Conservation (phyloP, 2,113 vertebrate genomes). For the Hippocampus comes region DNA sequence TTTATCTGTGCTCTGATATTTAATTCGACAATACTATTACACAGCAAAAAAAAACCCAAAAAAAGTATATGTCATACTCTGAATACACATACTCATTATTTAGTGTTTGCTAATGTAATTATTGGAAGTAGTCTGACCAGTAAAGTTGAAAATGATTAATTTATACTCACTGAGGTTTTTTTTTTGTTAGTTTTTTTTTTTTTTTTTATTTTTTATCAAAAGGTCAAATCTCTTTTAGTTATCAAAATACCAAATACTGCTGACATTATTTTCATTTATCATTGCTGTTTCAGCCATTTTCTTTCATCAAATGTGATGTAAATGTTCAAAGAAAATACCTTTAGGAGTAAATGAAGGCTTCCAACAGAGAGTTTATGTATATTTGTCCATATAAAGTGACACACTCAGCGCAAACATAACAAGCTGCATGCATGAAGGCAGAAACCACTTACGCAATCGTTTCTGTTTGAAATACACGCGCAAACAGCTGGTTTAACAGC, state of each 20-base stretch:
- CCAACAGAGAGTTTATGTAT: background rate
- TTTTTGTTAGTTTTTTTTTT: too few species aligned
- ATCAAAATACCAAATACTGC: background rate
- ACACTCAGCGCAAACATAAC: background rate
- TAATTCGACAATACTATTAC: background rate
- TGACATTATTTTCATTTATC: background rate
- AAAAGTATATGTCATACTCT: background rate
- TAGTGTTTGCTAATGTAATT: background rate
- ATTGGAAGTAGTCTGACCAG: background rate
- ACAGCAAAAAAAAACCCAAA: background rate
- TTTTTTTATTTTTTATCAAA: background rate
- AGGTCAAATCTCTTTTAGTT: background rate
- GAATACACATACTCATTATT: background rate
- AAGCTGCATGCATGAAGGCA: conserved; percentile 1
- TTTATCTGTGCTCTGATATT: conserved; percentile 1
- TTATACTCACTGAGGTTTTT: background rate
- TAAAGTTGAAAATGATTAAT: background rate
- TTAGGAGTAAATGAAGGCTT: background rate
- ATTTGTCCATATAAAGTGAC: conserved; percentile 4
- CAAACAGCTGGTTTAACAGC: conserved; percentile 30
- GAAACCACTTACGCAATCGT: background rate
- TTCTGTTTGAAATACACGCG: conserved; percentile 17
- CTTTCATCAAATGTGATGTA: background rate
- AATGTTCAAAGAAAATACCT: background rate
- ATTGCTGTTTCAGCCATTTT: background rate